These are phyloP conservation scores for Caenorhabditis briggsae DNA, from an alignment of 1,140 invertebrate species.

Conservation along the genomic window DNA sequence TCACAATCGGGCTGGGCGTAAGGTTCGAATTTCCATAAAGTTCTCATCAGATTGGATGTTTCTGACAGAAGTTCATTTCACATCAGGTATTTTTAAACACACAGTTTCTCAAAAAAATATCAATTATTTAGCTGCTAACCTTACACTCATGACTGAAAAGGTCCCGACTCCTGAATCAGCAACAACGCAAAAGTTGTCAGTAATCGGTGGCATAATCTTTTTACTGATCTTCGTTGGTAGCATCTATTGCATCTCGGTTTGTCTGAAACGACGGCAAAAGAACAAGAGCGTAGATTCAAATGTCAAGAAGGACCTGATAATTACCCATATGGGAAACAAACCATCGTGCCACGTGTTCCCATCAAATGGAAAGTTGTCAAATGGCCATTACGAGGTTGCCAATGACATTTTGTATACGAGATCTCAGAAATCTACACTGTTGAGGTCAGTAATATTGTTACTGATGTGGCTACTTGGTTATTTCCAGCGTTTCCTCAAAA, in stretches of 20 bases:
- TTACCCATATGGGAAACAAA: conserved; percentile 51
- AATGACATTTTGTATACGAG: conserved; percentile 36
- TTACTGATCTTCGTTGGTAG: not conserved
- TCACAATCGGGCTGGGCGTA: conserved; percentile 49
- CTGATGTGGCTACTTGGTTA: not conserved
- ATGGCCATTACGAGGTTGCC: conserved; percentile 35
- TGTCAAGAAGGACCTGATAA: conserved; percentile 56
- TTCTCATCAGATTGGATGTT: conserved; percentile 65
- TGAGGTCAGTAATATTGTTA: not conserved
- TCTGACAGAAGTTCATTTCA: conserved; percentile 64
- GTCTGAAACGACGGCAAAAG: conserved; percentile 24
- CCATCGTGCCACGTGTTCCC: conserved; percentile 40
- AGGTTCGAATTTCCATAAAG: conserved; percentile 57
- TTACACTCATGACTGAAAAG: conserved; percentile 17
- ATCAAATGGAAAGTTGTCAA: conserved; percentile 19
- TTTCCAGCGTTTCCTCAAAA: conserved; percentile 63
- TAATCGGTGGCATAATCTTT: conserved; percentile 25
- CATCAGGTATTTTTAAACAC: conserved; percentile 50
- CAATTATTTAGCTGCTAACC: not conserved
- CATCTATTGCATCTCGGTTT: conserved; percentile 13
- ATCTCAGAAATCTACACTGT: conserved; percentile 55
- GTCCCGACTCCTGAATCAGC: not conserved
- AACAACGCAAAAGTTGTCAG: conserved; percentile 8
- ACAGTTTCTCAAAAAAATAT: not conserved
- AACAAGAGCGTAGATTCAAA: conserved; percentile 42